Evolutionary conservation across 1,140 invertebrate species (phyloP).

Genomic region (Hyposmocoma kahamanoa): DNA sequence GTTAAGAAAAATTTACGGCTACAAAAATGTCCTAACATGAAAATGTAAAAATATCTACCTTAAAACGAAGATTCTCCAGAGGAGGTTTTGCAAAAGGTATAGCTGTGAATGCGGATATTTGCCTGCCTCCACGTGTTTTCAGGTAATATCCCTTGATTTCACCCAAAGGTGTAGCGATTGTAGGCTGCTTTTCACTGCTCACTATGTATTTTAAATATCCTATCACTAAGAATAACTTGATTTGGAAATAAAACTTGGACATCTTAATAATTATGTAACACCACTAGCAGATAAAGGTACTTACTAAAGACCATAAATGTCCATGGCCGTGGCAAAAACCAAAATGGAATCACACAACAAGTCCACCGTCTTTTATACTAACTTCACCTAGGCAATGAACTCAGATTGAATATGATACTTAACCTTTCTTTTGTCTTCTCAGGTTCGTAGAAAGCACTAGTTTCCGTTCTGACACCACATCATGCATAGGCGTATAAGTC

Average conservation of each 20-base stretch:
- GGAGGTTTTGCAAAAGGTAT: slow-evolving; percentile 81
- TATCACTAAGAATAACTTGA: slow-evolving; percentile 1
- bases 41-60: slow-evolving; percentile 71
- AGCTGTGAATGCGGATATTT: slow-evolving; percentile 71
- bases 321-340: slow-evolving; percentile 29
- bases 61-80: slow-evolving; percentile 78
- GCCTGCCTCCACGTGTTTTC: slow-evolving; percentile 60
- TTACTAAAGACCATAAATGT: not conserved
- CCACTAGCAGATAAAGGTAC: slow-evolving; percentile 12
- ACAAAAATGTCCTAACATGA: too few relatives aligned
- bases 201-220: slow-evolving; percentile 9
- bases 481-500: too few relatives aligned
- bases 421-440: too few relatives aligned
- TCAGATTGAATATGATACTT: too few relatives aligned
- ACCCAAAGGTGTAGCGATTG: slow-evolving; percentile 43
- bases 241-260: slow-evolving; percentile 7
- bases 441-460: too few relatives aligned
- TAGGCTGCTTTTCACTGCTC: slow-evolving; percentile 18
- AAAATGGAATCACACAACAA: slow-evolving; percentile 29
- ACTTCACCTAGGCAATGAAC: too few relatives aligned
- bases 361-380: slow-evolving; percentile 21
- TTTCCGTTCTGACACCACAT: too few relatives aligned
- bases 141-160: slow-evolving; percentile 63
- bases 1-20: too few relatives aligned
- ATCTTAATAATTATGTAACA: not conserved